A percentile compares a stretch with the other conserved stretches of the same genome.
Conservation (phyloP, 1,140 invertebrate genomes). For the Drosophila parvula region DNA sequence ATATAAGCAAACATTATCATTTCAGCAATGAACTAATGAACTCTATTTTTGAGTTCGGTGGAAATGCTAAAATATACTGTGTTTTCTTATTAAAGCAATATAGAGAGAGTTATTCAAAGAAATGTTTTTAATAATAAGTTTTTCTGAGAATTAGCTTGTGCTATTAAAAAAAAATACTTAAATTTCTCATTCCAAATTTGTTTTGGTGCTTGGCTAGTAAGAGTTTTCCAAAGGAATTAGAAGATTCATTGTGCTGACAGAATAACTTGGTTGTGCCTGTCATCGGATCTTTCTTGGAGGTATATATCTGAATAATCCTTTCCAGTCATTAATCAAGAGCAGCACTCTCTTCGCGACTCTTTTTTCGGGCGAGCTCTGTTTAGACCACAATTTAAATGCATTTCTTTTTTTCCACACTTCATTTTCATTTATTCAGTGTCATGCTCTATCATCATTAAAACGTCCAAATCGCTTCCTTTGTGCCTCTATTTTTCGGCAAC, state of each 20-base stretch:
- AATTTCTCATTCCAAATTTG: too few relatives aligned
- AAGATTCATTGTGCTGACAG: neutral
- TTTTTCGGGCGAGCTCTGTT: slow-evolving; percentile 22
- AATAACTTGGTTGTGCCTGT: slow-evolving; percentile 14
- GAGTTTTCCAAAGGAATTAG: too few relatives aligned
- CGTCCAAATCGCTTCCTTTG: slow-evolving; percentile 80
- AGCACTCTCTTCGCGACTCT: slow-evolving; percentile 1
- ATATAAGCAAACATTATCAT: too few relatives aligned
- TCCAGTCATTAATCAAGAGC: slow-evolving; percentile 47
- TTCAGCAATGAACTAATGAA: too few relatives aligned
- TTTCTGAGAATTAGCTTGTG: too few relatives aligned
- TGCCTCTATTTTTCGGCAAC: slow-evolving; percentile 75
- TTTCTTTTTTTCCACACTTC: slow-evolving; percentile 64
- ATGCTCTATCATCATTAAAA: slow-evolving; percentile 83
- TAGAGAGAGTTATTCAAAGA: too few relatives aligned
- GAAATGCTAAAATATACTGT: too few relatives aligned
- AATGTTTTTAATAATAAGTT: too few relatives aligned
- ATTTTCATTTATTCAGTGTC: slow-evolving; percentile 78
- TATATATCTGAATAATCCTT: slow-evolving; percentile 25
- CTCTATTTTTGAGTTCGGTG: too few relatives aligned
- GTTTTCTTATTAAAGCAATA: too few relatives aligned
- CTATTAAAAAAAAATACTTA: too few relatives aligned
- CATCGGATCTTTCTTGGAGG: slow-evolving; percentile 6
- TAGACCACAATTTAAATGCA: slow-evolving; percentile 61
- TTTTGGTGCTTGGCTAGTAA: too few relatives aligned